phyloP scores from a whole-genome alignment of 2,113 vertebrate genomes.

The Ochotona princeps region DNA sequence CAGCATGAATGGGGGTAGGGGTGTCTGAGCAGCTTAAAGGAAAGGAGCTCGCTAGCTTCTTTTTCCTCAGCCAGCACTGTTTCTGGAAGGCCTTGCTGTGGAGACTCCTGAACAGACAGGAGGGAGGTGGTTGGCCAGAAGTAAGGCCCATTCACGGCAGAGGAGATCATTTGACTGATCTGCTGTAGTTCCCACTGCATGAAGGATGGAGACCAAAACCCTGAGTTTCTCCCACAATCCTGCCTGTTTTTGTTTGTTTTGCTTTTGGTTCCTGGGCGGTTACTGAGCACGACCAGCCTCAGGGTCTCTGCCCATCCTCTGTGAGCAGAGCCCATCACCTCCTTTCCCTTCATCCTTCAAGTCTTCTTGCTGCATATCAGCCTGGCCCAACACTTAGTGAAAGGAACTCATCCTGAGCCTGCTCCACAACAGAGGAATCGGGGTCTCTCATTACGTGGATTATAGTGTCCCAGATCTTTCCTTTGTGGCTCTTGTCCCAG shows the following conservation, averaged over 20 bases:
- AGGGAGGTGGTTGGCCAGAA: neutral
- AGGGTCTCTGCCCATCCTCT: neutral
- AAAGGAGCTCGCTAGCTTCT: too few relatives aligned
- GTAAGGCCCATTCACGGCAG: rapidly evolving
- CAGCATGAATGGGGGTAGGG: neutral
- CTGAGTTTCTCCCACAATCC: neutral
- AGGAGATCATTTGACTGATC: neutral
- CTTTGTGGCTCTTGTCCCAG: neutral
- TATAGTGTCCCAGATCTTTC: neutral
- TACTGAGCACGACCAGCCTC: neutral
- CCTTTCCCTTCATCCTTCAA: neutral
- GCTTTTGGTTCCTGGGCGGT: neutral
- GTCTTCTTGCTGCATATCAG: neutral
- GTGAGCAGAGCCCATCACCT: too few relatives aligned
- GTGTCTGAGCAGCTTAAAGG: neutral
- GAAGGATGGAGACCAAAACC: neutral
- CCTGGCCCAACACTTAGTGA: neutral
- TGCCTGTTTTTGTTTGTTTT: neutral
- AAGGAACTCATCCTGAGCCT: neutral
- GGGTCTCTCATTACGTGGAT: neutral
- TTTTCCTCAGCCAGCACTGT: neutral
- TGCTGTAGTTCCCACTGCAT: neutral
- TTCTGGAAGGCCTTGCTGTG: neutral
- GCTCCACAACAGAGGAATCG: neutral
- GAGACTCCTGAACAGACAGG: neutral